Conservation (phyloP, 2,113 vertebrate species). For the Otocyon megalotis region DNA sequence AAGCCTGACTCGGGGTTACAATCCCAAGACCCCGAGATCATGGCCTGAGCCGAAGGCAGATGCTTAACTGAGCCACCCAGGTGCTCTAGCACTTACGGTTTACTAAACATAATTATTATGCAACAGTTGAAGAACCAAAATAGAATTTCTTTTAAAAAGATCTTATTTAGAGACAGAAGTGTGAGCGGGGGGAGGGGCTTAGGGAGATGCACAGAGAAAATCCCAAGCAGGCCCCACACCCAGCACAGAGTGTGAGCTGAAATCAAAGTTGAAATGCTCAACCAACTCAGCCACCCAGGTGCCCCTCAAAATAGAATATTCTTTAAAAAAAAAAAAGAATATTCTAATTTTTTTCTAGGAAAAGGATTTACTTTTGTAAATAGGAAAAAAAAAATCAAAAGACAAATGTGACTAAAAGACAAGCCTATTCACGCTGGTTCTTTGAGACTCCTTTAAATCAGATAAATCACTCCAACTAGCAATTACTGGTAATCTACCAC, state of each 20-base stretch:
- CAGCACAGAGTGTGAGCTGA: not conserved
- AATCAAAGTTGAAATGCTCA: not conserved
- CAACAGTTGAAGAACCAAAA: not conserved
- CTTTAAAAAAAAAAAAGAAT: too few species aligned
- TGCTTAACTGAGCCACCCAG: too few species aligned
- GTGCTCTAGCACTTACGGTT: too few species aligned
- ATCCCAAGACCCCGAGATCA: too few species aligned
- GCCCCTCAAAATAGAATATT: not conserved
- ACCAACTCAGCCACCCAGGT: not conserved
- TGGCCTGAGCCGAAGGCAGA: too few species aligned
- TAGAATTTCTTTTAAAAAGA: not conserved
- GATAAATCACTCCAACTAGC: not conserved
- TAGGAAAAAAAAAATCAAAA: not conserved
- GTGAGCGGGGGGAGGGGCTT: not conserved
- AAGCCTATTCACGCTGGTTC: not conserved
- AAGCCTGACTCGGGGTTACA: too few species aligned
- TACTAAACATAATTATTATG: not conserved
- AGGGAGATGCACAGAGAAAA: not conserved
- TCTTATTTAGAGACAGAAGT: not conserved
- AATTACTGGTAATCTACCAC: not conserved
- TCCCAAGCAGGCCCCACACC: not conserved
- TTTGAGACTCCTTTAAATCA: not conserved
- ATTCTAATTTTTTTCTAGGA: not conserved
- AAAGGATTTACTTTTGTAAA: constrained; percentile 34
- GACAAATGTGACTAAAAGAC: constrained; percentile 5